A percentile compares a stretch with the other conserved stretches of the same genome.
Evolutionary conservation across 2,113 vertebrate species (phyloP).

Genomic region (Perca fluviatilis): DNA sequence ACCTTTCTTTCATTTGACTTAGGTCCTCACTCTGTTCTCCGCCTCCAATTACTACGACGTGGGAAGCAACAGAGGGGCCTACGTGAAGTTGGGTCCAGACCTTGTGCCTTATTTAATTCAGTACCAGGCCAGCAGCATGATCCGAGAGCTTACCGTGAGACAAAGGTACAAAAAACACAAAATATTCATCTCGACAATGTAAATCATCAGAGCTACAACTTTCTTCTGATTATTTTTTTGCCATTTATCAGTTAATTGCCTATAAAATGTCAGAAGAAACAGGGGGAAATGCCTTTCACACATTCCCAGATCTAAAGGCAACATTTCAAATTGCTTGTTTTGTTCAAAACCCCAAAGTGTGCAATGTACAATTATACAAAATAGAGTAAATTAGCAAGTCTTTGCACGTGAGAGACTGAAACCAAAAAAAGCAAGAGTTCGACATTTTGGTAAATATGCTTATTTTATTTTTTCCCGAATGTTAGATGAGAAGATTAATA

Average conservation of each 20-base stretch:
- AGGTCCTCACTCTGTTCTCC: slow-evolving; percentile 97
- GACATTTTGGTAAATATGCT: not conserved
- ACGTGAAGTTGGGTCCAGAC: slow-evolving; percentile 91
- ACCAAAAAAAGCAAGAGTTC: not conserved
- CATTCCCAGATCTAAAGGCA: not conserved
- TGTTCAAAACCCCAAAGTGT: not conserved
- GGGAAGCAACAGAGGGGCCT: slow-evolving; percentile 96
- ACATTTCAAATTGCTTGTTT: not conserved
- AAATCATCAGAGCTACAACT: not conserved
- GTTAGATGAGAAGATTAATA: not conserved
- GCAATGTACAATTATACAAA: not conserved
- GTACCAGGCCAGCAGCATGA: slow-evolving; percentile 91
- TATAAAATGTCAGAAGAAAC: not conserved
- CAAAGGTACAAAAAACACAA: slow-evolving; percentile 84
- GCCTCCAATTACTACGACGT: slow-evolving; percentile 97
- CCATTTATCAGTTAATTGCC: not conserved
- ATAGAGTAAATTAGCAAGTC: not conserved
- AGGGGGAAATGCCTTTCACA: not conserved
- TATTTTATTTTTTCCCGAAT: not conserved
- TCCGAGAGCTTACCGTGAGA: slow-evolving; percentile 88
- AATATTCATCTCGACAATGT: not conserved
- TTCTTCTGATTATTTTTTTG: not conserved
- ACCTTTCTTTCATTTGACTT: not conserved
- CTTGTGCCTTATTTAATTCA: slow-evolving; percentile 92
- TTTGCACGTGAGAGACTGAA: not conserved